Percentiles rank a stretch among this genome's conserved stretches.
These are phyloP conservation scores for Trialeurodes vaporariorum DNA, from an alignment of 1,140 invertebrate species.

Conservation along the genomic window DNA sequence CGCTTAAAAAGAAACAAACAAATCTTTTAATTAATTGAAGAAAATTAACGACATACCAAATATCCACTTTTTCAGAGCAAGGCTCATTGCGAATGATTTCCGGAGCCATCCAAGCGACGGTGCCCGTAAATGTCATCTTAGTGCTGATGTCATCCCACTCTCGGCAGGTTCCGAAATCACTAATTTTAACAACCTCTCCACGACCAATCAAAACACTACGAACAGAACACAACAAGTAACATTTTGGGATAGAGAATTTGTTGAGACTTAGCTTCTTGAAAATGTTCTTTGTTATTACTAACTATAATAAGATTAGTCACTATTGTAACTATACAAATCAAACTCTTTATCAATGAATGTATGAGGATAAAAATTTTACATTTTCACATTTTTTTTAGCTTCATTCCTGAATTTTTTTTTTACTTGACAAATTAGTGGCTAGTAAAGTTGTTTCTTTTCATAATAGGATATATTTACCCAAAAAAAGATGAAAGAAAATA, in stretches of 20 bases:
- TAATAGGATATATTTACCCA: too few relatives aligned
- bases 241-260: conserved; percentile 10
- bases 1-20: too few relatives aligned
- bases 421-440: too few relatives aligned
- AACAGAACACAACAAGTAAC: conserved; percentile 27
- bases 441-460: too few relatives aligned
- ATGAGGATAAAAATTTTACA: too few relatives aligned
- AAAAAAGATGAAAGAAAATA: too few relatives aligned
- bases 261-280: background rate
- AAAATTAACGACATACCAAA: conserved; percentile 51
- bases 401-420: too few relatives aligned
- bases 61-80: conserved; percentile 93
- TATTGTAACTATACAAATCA: too few relatives aligned
- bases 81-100: conserved; percentile 95
- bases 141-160: conserved; percentile 92
- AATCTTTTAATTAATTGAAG: too few relatives aligned
- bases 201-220: conserved; percentile 82
- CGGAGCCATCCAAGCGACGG: conserved; percentile 98
- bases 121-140: conserved; percentile 95
- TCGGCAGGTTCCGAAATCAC: conserved; percentile 92
- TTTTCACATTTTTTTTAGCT: too few relatives aligned
- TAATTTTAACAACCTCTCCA: conserved; percentile 87
- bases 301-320: background rate
- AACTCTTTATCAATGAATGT: too few relatives aligned
- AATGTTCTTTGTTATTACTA: too few relatives aligned